phyloP scores from a whole-genome alignment of 2,797 vertebrate species.

The Coranthus polyacanthus region DNA sequence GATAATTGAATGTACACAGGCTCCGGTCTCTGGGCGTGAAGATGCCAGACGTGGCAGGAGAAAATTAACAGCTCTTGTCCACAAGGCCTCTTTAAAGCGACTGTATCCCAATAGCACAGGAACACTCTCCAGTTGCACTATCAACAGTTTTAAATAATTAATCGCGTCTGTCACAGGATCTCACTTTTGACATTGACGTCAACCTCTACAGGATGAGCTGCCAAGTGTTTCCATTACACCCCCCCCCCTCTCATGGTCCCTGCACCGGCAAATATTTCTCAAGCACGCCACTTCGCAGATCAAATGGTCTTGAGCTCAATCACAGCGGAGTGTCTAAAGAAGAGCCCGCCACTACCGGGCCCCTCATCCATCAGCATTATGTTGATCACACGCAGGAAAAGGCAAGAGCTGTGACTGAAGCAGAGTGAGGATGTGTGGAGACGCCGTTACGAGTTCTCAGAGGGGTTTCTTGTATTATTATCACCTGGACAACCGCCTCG shows the following conservation, averaged over 20 bases:
- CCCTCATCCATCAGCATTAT: slow-evolving; percentile 30
- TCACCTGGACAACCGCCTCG: slow-evolving; percentile 69
- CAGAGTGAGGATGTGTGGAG: slow-evolving; percentile 15
- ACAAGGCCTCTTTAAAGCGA: slow-evolving; percentile 78
- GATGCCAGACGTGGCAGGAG: slow-evolving; percentile 47
- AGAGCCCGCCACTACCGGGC: not conserved
- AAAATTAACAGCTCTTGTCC: slow-evolving; percentile 82
- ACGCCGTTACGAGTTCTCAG: slow-evolving; percentile 37
- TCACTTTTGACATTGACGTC: slow-evolving; percentile 81
- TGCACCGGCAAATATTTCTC: slow-evolving; percentile 29
- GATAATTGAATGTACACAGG: slow-evolving; percentile 35
- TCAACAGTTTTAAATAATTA: slow-evolving; percentile 85
- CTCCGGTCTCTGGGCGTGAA: slow-evolving; percentile 31
- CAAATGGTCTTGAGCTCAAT: slow-evolving; percentile 41
- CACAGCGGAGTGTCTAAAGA: slow-evolving; percentile 32
- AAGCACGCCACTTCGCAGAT: slow-evolving; percentile 53
- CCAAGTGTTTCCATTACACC: slow-evolving; percentile 67
- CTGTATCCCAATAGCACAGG: slow-evolving; percentile 61
- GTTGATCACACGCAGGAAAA: slow-evolving; percentile 12
- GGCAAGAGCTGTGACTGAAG: not conserved
- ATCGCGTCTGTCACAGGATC: slow-evolving; percentile 81
- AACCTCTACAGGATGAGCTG: slow-evolving; percentile 68
- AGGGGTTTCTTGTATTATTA: slow-evolving; percentile 36
- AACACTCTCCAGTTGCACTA: slow-evolving; percentile 77
- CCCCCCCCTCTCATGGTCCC: slow-evolving; percentile 19